Evolutionary conservation across 2,797 vertebrate species (phyloP), one percentile per base, ranked within the genome.

Genomic region (Halcyon leucocephala): DNA sequence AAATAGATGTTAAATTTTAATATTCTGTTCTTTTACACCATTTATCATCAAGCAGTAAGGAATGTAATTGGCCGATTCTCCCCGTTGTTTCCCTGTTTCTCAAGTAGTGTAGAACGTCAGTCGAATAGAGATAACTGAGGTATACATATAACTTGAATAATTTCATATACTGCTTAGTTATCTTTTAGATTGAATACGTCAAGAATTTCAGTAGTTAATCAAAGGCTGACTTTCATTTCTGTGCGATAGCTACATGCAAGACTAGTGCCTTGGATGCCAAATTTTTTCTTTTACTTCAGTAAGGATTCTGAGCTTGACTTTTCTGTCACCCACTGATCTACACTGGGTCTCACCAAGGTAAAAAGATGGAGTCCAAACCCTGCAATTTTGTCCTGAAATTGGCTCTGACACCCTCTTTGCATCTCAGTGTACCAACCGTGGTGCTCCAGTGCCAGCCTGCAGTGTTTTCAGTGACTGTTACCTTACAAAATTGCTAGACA

Each of bases 331-430:
- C 84, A 14, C 41, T 74, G 48, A 41, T 84, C 13, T 41, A 57
- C 31, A 7, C 3, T 60, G 71, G 10, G 37, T 52, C 44, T 28
- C 20, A 29, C 19, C 18, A 18, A 8, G n/a, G 17, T 29, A 20
- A 28, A 67, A 85, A 33, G 52, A 19, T 39, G 31, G 28, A 69
- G 19, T 85, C 52, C 12, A 28, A 7, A 62, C 51, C 87, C 33
- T 46, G 29, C 18, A 0, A 0, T 2, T 37, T 16, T 44, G 52
- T 72, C 31, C 49, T 46, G 44, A 46, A 21, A 21, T 21, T 21
- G 10, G 10, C 44, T 46, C 19, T 46, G 20, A 46, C 44, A 46
- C 44, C 44, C 44, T 46, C 44, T 46, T 21, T 46, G 44, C 44
- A 46, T 46, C 44, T 20, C 44, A 46, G 44, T 46, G 20, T 46